Evolutionary conservation across 2,888 invertebrate species (phyloP).

Genomic region (Heteromurus nitidus): DNA sequence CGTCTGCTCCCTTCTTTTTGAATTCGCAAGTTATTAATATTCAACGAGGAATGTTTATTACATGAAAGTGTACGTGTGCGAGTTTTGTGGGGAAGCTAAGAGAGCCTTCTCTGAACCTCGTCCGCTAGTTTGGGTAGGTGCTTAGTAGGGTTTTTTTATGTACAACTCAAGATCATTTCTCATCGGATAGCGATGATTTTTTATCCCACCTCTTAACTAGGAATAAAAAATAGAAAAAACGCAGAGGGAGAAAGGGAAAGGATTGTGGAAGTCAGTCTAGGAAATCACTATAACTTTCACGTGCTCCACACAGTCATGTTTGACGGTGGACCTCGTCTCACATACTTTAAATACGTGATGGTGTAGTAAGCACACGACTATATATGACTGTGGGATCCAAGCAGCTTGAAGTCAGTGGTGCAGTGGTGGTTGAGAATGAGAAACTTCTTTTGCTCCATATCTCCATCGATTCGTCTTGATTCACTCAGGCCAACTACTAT

Average conservation of each 20-base stretch:
- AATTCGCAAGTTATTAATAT: slow-evolving; percentile 48
- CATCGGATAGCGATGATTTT: slow-evolving; percentile 51
- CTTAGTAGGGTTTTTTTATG: slow-evolving; percentile 40
- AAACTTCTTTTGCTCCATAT: slow-evolving; percentile 44
- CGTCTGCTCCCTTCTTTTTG: slow-evolving; percentile 20
- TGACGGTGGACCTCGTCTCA: slow-evolving; percentile 39
- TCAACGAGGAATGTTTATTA: slow-evolving; percentile 52
- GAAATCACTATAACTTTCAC: slow-evolving; percentile 10
- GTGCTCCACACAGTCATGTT: slow-evolving; percentile 41
- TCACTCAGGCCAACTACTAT: slow-evolving; percentile 30
- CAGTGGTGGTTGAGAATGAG: slow-evolving; percentile 20
- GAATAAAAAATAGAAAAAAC: slow-evolving; percentile 45
- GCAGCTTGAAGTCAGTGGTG: neutral
- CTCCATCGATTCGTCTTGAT: slow-evolving; percentile 57
- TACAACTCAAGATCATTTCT: slow-evolving; percentile 45
- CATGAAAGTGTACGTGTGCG: slow-evolving; percentile 41
- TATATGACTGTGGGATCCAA: neutral
- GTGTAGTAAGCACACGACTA: neutral
- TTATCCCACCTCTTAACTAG: slow-evolving; percentile 42
- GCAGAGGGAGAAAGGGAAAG: slow-evolving; percentile 4
- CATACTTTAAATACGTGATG: slow-evolving; percentile 30
- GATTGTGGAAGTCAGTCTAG: neutral
- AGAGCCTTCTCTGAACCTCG: neutral
- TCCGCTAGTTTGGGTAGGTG: neutral
- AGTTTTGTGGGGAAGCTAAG: neutral